Evolutionary conservation across 2,113 vertebrate species (phyloP), one percentile per base, ranked within the genome.

Genomic region (Dasyprocta punctata): DNA sequence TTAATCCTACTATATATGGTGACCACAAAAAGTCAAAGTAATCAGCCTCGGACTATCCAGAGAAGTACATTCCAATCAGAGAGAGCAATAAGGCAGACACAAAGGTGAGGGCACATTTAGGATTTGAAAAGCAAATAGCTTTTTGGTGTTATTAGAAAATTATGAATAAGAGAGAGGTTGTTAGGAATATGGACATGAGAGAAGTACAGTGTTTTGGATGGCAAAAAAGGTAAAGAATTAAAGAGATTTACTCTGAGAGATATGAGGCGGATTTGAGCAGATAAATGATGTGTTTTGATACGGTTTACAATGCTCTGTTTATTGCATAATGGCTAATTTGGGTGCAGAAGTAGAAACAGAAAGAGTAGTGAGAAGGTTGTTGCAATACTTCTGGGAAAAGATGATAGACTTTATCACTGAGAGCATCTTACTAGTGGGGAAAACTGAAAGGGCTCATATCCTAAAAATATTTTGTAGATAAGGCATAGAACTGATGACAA

Each of bases 41-140:
- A 14, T 36, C 41, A 20, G 2, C 3, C 36, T 38, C 86, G 0
- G 30, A 44, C 12, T 83, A 52, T 11, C 30, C 58, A 10, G 1
- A 26, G 2, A 63, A 88, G 13, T 60, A 0, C 0, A 24, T 44
- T 87, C 4, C 6, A 44, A 11, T 12, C 26, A 67, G 60, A 52
- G 1, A 60, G 8, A 87, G 80, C 28, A 94, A 6, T 19, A 58
- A 86, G 24, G 75, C 7, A 75, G 30, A 41, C 0, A 63, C 7
- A 60, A 16, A 65, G 4, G 1, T 77, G 3, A 41, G 10, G 16
- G 3, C 3, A 24, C 2, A 44, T 10, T 20, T 7, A 26, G 7
- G 10, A 67, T 38, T 54, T 38, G 41, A 86, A 36, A 3, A 71
- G 33, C 16, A 38, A 38, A 65, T 44, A 54, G 19, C 38, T 33